Evolutionary conservation across 2,113 vertebrate genomes (phyloP).

Genomic region (Phaethornis superciliosus): DNA sequence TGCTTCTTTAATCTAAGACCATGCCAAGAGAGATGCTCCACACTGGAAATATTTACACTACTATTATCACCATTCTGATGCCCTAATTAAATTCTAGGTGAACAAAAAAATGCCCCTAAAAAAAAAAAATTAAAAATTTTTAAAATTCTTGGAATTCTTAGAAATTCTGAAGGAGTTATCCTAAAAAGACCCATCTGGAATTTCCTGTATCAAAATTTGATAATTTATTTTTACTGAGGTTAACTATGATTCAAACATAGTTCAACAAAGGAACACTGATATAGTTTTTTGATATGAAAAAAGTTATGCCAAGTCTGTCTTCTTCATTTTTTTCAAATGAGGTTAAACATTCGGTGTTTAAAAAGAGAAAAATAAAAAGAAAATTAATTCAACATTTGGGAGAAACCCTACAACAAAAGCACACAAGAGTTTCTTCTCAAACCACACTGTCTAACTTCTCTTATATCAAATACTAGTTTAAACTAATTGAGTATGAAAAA

Average conservation of each 20-base stretch:
- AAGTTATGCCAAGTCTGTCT: slow-evolving; percentile 63
- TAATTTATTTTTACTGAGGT: not conserved
- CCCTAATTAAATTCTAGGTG: not conserved
- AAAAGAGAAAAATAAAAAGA: not conserved
- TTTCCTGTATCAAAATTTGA: not conserved
- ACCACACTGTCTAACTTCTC: not conserved
- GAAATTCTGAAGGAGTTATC: not conserved
- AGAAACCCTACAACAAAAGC: not conserved
- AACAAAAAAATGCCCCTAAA: not conserved
- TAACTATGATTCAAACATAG: slow-evolving; percentile 5
- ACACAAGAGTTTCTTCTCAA: not conserved
- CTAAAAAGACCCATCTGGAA: not conserved
- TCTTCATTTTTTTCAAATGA: slow-evolving; percentile 19
- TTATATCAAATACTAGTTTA: not conserved
- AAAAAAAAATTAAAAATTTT: not conserved
- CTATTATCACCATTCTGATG: not conserved
- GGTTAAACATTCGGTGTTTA: not conserved
- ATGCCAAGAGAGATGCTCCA: not conserved
- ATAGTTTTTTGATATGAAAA: slow-evolving; percentile 52
- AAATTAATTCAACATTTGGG: not conserved
- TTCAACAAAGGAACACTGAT: slow-evolving; percentile 71
- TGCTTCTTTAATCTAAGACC: not conserved
- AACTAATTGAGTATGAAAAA: not conserved
- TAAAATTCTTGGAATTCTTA: not conserved
- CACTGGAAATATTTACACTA: not conserved